These are phyloP conservation scores for Halcyon smyrnensis DNA, from an alignment of 2,797 vertebrate species.

Conservation along the genomic window DNA sequence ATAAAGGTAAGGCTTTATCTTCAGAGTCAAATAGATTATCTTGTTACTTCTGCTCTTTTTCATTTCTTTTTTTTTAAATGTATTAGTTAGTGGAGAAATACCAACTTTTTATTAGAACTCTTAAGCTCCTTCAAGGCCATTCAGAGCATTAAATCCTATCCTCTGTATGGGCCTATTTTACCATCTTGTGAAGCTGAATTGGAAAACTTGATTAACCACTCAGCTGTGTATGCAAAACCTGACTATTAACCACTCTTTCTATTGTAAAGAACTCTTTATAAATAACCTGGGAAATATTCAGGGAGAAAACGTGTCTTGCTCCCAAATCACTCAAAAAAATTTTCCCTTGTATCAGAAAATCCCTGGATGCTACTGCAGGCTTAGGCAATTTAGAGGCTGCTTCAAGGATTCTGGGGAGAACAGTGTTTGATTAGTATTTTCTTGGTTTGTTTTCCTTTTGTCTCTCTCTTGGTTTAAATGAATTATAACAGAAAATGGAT, in stretches of 20 bases:
- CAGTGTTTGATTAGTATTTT: not conserved
- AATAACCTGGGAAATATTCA: not conserved
- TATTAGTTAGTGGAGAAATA: not conserved
- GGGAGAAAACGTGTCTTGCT: not conserved
- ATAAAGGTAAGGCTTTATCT: not conserved
- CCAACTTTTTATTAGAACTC: not conserved
- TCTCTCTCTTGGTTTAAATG: not conserved
- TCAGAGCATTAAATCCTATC: not conserved
- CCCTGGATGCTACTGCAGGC: not conserved
- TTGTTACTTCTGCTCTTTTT: not conserved
- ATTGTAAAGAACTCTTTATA: not conserved
- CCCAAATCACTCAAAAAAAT: not conserved
- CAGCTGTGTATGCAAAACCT: not conserved
- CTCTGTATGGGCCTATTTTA: not conserved
- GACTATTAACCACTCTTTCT: not conserved
- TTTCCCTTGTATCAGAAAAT: not conserved
- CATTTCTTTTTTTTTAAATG: not conserved
- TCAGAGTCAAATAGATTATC: not conserved
- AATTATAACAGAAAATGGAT: not conserved
- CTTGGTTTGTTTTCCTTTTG: not conserved
- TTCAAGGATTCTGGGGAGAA: not conserved
- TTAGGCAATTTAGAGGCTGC: not conserved
- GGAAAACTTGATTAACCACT: not conserved
- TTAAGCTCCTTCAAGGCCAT: not conserved
- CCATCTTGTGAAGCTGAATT: not conserved